Conservation (phyloP, 1,140 invertebrate species). For the Coboldia fuscipes region DNA sequence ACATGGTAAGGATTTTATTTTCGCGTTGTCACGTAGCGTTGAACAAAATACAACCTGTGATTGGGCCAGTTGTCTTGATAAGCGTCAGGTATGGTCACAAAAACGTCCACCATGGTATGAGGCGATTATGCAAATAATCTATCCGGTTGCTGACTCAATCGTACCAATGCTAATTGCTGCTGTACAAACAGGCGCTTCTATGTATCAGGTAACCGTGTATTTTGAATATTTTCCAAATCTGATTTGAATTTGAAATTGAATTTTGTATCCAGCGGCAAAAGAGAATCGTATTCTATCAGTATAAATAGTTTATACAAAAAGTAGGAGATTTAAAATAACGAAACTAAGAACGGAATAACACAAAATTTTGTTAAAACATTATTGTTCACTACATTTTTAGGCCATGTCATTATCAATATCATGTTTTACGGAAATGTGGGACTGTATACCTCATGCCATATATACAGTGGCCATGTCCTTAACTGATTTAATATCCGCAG, state of each 20-base stretch:
- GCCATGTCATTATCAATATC: conserved; percentile 46
- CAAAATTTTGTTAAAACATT: background rate
- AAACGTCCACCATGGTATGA: conserved; percentile 48
- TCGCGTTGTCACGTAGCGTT: conserved; percentile 34
- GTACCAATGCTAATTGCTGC: conserved; percentile 38
- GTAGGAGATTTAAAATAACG: too few species aligned
- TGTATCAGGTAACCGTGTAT: conserved; percentile 34
- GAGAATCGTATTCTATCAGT: too few species aligned
- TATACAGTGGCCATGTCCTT: conserved; percentile 28
- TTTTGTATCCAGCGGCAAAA: too few species aligned
- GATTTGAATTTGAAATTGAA: too few species aligned
- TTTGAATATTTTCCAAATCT: too few species aligned
- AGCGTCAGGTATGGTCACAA: conserved; percentile 59
- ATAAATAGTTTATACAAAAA: too few species aligned
- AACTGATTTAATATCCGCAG: conserved; percentile 38
- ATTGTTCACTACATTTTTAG: conserved; percentile 12
- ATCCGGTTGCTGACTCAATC: conserved; percentile 33
- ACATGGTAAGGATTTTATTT: conserved; percentile 32
- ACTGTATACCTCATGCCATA: conserved; percentile 33
- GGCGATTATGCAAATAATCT: conserved; percentile 35
- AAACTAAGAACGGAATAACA: too few species aligned
- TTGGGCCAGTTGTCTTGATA: conserved; percentile 47
- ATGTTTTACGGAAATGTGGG: conserved; percentile 38
- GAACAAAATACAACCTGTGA: conserved; percentile 27
- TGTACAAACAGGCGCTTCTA: conserved; percentile 42